These are phyloP conservation scores for Meles meles DNA, from an alignment of 2,113 vertebrate genomes.

Conservation along the genomic window DNA sequence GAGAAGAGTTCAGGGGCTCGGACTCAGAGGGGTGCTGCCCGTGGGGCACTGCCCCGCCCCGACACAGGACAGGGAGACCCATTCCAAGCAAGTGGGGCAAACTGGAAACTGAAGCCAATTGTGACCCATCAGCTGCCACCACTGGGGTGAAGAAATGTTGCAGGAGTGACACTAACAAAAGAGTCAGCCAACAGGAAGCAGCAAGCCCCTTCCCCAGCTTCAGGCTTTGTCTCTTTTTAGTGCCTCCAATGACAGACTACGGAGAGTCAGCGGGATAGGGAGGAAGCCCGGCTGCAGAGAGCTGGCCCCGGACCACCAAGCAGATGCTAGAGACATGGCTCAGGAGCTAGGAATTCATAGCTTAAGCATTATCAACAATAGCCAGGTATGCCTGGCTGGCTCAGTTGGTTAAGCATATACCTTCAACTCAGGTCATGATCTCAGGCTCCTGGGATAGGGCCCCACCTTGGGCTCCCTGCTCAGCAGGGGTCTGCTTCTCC, in stretches of 20 bases:
- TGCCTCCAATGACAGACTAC: fast-evolving
- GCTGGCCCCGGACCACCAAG: fast-evolving
- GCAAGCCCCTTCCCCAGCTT: too few species aligned
- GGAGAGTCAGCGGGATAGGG: neutral
- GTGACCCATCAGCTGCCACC: too few species aligned
- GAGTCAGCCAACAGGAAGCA: neutral
- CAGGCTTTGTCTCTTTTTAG: neutral
- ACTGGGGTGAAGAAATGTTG: neutral
- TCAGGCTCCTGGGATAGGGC: neutral
- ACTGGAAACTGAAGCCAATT: neutral
- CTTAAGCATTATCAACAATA: neutral
- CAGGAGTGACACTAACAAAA: neutral
- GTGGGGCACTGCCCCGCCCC: fast-evolving
- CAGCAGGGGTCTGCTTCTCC: neutral
- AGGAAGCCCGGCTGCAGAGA: neutral
- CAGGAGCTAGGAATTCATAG: neutral
- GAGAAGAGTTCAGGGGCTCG: neutral
- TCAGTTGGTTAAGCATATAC: neutral
- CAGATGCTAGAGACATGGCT: neutral
- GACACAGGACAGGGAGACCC: neutral
- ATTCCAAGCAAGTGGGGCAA: neutral
- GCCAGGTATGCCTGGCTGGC: neutral
- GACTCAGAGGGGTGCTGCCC: neutral
- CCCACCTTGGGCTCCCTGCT: neutral
- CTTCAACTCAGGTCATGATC: neutral